phyloP scores from a whole-genome alignment of 2,113 vertebrate species.

The Mohoua ochrocephala region DNA sequence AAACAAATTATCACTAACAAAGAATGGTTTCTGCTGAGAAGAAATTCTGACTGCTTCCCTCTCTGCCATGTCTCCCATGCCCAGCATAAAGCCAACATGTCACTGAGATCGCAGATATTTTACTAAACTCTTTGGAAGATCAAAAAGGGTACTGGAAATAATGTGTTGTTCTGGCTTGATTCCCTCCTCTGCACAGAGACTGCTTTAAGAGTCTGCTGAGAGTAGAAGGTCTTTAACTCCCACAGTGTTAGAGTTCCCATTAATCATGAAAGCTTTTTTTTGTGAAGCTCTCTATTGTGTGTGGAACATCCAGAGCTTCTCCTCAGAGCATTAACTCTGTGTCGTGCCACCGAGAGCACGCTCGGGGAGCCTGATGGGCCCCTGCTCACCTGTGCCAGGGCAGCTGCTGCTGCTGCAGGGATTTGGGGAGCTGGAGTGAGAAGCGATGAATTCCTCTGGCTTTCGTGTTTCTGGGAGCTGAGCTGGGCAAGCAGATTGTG shows the following conservation, averaged over 20 bases:
- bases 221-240: background rate
- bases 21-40: background rate
- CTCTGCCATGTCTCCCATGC: background rate
- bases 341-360: rapidly evolving
- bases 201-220: background rate
- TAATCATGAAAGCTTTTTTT: background rate
- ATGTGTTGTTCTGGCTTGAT: background rate
- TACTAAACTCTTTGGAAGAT: background rate
- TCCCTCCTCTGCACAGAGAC: background rate
- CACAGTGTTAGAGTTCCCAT: background rate
- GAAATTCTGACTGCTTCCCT: background rate
- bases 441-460: background rate
- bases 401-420: background rate
- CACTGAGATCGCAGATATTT: background rate
- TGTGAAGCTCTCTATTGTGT: background rate
- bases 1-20: background rate
- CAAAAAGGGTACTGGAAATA: background rate
- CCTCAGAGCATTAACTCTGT: rapidly evolving
- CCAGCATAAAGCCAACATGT: background rate
- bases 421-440: background rate
- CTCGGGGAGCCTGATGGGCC: background rate
- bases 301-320: background rate
- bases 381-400: background rate
- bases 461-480: background rate
- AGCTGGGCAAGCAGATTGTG: background rate